Evolutionary conservation across 1,140 invertebrate species (phyloP).

Genomic region (Teleogryllus occipitalis): DNA sequence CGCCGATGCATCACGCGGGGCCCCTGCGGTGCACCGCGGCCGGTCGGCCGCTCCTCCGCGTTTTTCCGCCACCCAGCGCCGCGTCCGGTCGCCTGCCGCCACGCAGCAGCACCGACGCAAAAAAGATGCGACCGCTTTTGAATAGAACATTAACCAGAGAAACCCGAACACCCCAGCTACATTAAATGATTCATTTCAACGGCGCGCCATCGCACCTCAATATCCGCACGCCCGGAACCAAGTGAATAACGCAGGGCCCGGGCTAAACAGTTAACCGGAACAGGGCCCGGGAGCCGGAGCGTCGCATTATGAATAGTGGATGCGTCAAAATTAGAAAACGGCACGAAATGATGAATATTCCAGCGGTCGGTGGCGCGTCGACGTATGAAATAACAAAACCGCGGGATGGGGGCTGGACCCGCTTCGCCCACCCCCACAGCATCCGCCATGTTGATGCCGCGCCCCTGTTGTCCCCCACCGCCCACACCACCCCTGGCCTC

Average conservation of each 20-base stretch:
- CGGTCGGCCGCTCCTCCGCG: too few relatives aligned
- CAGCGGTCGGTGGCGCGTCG: background rate
- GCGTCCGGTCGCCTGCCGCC: too few relatives aligned
- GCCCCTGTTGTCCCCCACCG: too few relatives aligned
- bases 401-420: too few relatives aligned
- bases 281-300: too few relatives aligned
- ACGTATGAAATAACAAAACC: slow-evolving; percentile 5
- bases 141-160: background rate
- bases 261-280: background rate
- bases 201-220: background rate
- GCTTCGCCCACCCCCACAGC: too few relatives aligned
- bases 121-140: background rate
- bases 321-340: slow-evolving; percentile 4
- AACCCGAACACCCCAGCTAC: background rate
- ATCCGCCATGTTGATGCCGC: too few relatives aligned
- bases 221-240: background rate
- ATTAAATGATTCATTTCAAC: background rate
- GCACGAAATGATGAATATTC: background rate
- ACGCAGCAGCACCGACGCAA: background rate
- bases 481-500: too few relatives aligned
- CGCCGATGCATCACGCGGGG: too few relatives aligned
- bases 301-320: slow-evolving; percentile 1
- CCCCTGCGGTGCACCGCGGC: too few relatives aligned
- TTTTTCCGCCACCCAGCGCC: too few relatives aligned
- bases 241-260: background rate